phyloP scores from a whole-genome alignment of 1,140 invertebrate genomes.

The Saccostrea echinata region DNA sequence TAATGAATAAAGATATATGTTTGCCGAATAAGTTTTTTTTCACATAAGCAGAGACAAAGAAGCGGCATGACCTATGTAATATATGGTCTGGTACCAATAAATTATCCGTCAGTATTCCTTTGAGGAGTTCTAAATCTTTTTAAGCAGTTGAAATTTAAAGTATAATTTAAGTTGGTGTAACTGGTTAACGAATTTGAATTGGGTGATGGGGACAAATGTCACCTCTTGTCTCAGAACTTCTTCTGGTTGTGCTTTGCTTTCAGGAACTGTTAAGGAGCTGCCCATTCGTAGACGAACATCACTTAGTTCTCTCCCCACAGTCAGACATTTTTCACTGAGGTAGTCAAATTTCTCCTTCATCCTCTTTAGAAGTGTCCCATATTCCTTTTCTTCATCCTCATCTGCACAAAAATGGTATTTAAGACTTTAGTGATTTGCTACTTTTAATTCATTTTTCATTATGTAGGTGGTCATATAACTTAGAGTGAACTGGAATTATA shows the following conservation, averaged over 20 bases:
- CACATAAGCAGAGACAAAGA: neutral
- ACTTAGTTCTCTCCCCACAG: neutral
- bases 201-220: neutral
- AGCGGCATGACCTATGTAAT: neutral
- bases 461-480: neutral
- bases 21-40: too few relatives aligned
- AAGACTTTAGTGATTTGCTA: neutral
- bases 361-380: neutral
- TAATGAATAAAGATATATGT: too few relatives aligned
- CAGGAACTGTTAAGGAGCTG: neutral
- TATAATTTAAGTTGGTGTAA: neutral
- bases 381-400: conserved; percentile 14
- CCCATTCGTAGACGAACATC: neutral
- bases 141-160: neutral
- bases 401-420: neutral
- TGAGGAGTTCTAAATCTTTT: neutral
- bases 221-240: conserved; percentile 26
- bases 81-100: neutral
- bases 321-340: neutral
- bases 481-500: too few relatives aligned
- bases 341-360: conserved; percentile 14
- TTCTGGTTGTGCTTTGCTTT: conserved; percentile 2
- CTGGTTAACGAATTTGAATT: neutral
- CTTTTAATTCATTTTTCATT: neutral
- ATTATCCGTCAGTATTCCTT: neutral